Conservation (phyloP, 2,797 vertebrate genomes). For the Alfaro cultratus region DNA sequence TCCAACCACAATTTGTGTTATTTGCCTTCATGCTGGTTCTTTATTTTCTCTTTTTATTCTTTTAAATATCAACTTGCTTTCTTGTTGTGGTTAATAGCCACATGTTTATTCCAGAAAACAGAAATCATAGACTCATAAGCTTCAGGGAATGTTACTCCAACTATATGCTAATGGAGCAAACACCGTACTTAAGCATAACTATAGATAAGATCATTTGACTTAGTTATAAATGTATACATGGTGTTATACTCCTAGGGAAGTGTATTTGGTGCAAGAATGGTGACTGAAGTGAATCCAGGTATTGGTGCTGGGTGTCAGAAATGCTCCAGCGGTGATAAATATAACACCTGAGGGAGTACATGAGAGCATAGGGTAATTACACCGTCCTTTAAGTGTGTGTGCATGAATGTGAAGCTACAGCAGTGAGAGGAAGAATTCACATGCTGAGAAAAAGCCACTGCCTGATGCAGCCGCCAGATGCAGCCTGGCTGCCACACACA, state of each 20-base stretch:
- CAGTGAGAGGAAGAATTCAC: conserved; percentile 58
- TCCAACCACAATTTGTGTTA: conserved; percentile 39
- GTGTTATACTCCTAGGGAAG: conserved; percentile 60
- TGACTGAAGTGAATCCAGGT: conserved; percentile 82
- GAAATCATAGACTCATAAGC: conserved; percentile 67
- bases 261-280: conserved; percentile 71
- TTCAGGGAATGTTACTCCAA: conserved; percentile 13
- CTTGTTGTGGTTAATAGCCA: conserved; percentile 5
- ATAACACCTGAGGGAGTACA: conserved; percentile 84
- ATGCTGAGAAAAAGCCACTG: conserved; percentile 62
- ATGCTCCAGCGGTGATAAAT: conserved; percentile 80
- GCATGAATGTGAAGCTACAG: conserved; percentile 45
- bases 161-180: conserved; percentile 28
- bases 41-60: conserved; percentile 26
- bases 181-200: conserved; percentile 32
- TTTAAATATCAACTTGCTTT: conserved; percentile 13
- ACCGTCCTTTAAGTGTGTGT: conserved; percentile 38
- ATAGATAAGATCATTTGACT: conserved; percentile 15
- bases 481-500: conserved; percentile 45
- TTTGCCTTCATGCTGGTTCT: conserved; percentile 41
- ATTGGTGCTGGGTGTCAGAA: conserved; percentile 82
- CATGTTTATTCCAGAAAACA: conserved; percentile 61
- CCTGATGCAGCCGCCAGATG: conserved; percentile 67
- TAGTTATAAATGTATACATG: conserved; percentile 23
- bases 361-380: conserved; percentile 80